phyloP scores from a whole-genome alignment of 1,140 invertebrate genomes.

The Heliconius hewitsoni region DNA sequence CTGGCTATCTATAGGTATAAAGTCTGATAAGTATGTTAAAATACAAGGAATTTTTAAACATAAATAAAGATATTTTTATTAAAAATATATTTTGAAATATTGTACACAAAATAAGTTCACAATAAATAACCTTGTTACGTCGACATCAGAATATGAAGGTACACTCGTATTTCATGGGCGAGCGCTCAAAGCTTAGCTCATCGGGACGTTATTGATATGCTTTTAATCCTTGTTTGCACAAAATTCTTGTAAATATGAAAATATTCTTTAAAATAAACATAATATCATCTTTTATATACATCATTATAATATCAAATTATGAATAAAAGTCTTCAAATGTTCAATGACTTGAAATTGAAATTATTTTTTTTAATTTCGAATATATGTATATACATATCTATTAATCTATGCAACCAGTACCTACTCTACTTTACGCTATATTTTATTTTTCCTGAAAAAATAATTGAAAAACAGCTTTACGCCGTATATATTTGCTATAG shows the following conservation, averaged over 20 bases:
- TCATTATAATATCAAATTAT: slow-evolving; percentile 2
- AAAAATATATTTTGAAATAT: neutral
- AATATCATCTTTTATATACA: slow-evolving; percentile 5
- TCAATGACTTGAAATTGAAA: neutral
- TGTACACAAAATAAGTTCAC: slow-evolving; percentile 1
- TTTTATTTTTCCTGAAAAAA: too few species aligned
- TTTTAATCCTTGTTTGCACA: slow-evolving; percentile 44
- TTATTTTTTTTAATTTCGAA: neutral
- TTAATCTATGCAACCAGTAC: too few species aligned
- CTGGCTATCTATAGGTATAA: too few species aligned
- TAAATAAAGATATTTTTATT: neutral
- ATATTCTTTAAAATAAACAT: slow-evolving; percentile 12
- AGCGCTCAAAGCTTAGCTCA: slow-evolving; percentile 43
- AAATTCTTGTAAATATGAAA: slow-evolving; percentile 6
- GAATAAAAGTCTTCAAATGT: neutral
- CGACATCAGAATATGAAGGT: slow-evolving; percentile 9
- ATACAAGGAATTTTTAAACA: neutral
- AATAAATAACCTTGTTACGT: slow-evolving; percentile 26
- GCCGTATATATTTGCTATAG: too few species aligned
- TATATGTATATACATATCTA: neutral
- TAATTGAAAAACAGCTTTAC: too few species aligned
- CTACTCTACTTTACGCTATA: too few species aligned
- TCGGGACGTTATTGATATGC: slow-evolving; percentile 47
- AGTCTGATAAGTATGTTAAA: too few species aligned
- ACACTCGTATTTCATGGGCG: slow-evolving; percentile 40